Evolutionary conservation across 1,140 invertebrate genomes (phyloP).

Genomic region (Saccostrea cuccullata): DNA sequence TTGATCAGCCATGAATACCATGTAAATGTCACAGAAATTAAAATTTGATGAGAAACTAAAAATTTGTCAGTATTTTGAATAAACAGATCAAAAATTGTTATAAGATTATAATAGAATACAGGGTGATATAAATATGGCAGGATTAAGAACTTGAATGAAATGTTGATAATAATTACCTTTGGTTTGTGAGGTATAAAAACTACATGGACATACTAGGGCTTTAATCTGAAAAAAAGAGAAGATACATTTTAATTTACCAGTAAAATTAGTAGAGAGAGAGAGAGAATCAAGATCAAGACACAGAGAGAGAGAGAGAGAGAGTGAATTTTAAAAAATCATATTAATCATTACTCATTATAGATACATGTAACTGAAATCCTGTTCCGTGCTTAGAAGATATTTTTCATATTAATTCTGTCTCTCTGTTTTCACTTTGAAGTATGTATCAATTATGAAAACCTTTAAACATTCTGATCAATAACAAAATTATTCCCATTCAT

Average conservation of each 20-base stretch:
- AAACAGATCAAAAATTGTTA: neutral
- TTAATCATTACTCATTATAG: too few species aligned
- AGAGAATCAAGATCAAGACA: neutral
- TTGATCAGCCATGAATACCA: neutral
- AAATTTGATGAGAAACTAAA: neutral
- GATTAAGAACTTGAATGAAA: neutral
- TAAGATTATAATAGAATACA: neutral
- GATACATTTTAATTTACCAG: neutral
- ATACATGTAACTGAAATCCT: too few species aligned
- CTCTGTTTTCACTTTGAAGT: too few species aligned
- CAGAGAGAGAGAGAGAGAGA: too few species aligned
- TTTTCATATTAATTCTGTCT: too few species aligned
- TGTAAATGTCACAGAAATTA: neutral
- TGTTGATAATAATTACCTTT: slow-evolving; percentile 2
- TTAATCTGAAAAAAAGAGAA: slow-evolving; percentile 24
- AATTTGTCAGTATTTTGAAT: neutral
- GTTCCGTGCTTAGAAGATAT: too few species aligned
- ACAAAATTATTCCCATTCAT: too few species aligned
- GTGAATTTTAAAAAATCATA: too few species aligned
- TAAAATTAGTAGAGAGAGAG: neutral
- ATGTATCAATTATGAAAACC: too few species aligned
- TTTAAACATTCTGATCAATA: too few species aligned
- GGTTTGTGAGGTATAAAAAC: slow-evolving; percentile 14
- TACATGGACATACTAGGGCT: slow-evolving; percentile 15
- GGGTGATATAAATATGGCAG: neutral